Conservation (phyloP, 1,140 invertebrate genomes). For the Drosophila funebris region DNA sequence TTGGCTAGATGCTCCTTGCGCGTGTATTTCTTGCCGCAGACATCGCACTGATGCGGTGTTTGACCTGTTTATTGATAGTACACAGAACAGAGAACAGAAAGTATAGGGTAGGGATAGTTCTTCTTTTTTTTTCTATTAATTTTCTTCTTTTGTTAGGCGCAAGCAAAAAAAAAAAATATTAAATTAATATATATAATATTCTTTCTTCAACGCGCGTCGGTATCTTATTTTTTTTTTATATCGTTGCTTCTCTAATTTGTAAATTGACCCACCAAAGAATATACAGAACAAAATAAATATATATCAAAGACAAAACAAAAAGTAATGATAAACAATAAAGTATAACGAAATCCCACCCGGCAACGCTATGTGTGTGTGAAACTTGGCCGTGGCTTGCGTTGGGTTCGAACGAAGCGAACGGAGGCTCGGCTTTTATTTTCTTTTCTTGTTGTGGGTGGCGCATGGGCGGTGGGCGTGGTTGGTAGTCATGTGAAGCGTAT, state of each 20-base stretch:
- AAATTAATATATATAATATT: conserved; percentile 7
- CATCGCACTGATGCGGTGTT: conserved; percentile 83
- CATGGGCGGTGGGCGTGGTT: conserved; percentile 54
- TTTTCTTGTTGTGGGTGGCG: conserved; percentile 46
- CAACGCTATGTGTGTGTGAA: conserved; percentile 71
- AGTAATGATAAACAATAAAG: conserved; percentile 1
- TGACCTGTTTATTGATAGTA: conserved; percentile 66
- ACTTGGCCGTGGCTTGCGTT: conserved; percentile 75
- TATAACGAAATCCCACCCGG: conserved; percentile 35
- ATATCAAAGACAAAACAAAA: background rate
- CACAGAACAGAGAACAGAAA: conserved; percentile 47
- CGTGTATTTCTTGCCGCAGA: conserved; percentile 92
- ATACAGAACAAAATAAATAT: background rate
- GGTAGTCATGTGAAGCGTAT: conserved; percentile 36
- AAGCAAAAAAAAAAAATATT: conserved; percentile 53
- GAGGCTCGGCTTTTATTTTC: conserved; percentile 59
- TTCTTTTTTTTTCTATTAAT: background rate
- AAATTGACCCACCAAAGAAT: conserved; percentile 15
- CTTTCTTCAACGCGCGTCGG: conserved; percentile 5
- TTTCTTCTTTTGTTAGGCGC: conserved; percentile 49
- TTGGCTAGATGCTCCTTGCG: conserved; percentile 93
- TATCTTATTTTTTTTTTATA: conserved; percentile 8
- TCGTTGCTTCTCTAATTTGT: conserved; percentile 14
- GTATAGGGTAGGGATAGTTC: conserved; percentile 32
- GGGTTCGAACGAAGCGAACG: conserved; percentile 78